phyloP scores from a whole-genome alignment of 2,113 vertebrate species.

The Urocynchramus pylzowi region DNA sequence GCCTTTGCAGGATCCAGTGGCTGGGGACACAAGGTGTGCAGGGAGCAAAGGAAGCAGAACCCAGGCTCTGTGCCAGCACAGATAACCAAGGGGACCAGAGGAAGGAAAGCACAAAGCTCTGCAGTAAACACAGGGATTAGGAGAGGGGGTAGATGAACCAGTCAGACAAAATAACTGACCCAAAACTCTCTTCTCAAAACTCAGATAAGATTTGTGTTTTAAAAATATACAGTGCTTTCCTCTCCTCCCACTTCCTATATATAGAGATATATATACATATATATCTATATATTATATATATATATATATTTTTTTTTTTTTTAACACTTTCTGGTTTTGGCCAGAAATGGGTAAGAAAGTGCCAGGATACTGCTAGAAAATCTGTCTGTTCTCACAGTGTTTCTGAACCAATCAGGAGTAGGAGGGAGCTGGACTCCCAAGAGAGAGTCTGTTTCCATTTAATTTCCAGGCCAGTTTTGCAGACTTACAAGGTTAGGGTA shows the following conservation, averaged over 20 bases:
- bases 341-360: not conserved
- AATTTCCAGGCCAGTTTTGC: constrained; percentile 26
- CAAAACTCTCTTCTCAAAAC: not conserved
- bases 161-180: constrained; percentile 5
- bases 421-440: constrained; percentile 21
- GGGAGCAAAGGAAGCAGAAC: not conserved
- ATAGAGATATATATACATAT: not conserved
- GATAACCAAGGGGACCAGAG: constrained; percentile 9
- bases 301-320: not conserved
- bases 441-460: constrained; percentile 31
- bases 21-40: not conserved
- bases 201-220: not conserved
- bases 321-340: constrained; percentile 31
- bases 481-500: constrained; percentile 39
- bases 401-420: constrained; percentile 22
- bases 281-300: not conserved
- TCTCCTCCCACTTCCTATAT: not conserved
- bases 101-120: constrained; percentile 46
- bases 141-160: not conserved
- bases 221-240: not conserved
- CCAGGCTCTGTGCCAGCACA: not conserved
- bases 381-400: constrained; percentile 35
- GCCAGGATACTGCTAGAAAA: constrained; percentile 31
- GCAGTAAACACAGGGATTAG: constrained; percentile 24
- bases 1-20: not conserved